Conservation (phyloP, 1,140 invertebrate species). For the Trichogramma pretiosum region DNA sequence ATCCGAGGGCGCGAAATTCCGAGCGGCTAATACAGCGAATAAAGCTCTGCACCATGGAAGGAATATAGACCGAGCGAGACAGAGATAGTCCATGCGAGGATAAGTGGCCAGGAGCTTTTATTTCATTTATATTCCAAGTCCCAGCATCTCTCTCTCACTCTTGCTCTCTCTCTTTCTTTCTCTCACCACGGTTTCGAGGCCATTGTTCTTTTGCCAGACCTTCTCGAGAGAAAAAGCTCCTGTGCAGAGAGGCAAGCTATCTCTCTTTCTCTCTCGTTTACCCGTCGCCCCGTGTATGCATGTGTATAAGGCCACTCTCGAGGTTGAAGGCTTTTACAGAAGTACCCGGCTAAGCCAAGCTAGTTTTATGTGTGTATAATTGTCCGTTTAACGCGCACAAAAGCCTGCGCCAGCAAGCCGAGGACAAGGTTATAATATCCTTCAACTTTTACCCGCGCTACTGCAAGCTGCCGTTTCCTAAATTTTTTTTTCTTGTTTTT, state of each 20-base stretch:
- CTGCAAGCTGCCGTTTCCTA: no score
- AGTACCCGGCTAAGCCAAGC: no score
- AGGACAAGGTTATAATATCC: no score
- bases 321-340: background rate
- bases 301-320: background rate
- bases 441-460: no score
- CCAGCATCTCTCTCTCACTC: no score
- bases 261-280: background rate
- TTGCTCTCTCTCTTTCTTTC: no score
- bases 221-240: slow-evolving; percentile 14
- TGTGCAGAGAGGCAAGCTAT: background rate
- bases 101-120: slow-evolving; percentile 31
- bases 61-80: background rate
- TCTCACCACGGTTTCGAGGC: background rate
- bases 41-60: background rate
- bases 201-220: slow-evolving; percentile 19
- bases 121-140: slow-evolving; percentile 39
- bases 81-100: slow-evolving; percentile 9
- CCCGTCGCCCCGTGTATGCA: no score
- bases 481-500: no score
- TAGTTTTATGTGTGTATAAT: no score
- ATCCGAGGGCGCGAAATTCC: background rate
- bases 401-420: no score
- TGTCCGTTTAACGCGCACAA: slow-evolving; percentile 1
- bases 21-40: slow-evolving; percentile 2